Base-by-base conservation (phyloP, 2,113 vertebrate species). In the Mixornis gularis region DNA sequence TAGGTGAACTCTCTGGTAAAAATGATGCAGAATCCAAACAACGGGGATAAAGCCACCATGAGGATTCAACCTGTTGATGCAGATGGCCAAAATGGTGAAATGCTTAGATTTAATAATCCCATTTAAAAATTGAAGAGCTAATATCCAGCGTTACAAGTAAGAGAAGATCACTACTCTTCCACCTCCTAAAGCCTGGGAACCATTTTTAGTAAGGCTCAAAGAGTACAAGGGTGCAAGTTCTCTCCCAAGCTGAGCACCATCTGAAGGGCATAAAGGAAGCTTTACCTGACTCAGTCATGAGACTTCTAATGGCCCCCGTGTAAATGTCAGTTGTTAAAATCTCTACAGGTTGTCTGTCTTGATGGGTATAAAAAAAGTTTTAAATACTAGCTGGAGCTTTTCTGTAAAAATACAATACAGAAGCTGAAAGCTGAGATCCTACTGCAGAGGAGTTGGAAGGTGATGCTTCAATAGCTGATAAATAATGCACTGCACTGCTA, bases 401-500 rank as follows among this genome's bases (percentile, higher is more conserved):
- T 86, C 43, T 86, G 22, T 46, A 87, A 68, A 95, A 79, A 81
- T 51, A 79, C 40, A 87, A 44, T 8, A 60, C 34, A 74, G 44
- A 87, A 48, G 48, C 53, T 79, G 70, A 79, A 95, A 94, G 52
- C n/a, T 40, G 65, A 83, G 86, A 86, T 79, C 65, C 69, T 84
- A 0, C 34, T 29, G 44, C 29, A 73, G 26, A 13, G 7, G 17
- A 81, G 55, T 5, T 81, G 74, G 79, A 91, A 92, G 46, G 58
- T 64, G 40, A 89, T 85, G 59, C n/a, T 69, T 92, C 49, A 38
- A 11, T 10, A 87, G 58, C 65, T 95, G 81, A 96, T 96, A 90
- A 97, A 96, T 96, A 95, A 96, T 96, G 93, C 40, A 96, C 32
- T 48, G 52, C 65, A 81, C 63, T 90, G 79, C 52, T 89, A 13